Conservation (phyloP, 2,797 vertebrate species). For the Arvicola amphibius region DNA sequence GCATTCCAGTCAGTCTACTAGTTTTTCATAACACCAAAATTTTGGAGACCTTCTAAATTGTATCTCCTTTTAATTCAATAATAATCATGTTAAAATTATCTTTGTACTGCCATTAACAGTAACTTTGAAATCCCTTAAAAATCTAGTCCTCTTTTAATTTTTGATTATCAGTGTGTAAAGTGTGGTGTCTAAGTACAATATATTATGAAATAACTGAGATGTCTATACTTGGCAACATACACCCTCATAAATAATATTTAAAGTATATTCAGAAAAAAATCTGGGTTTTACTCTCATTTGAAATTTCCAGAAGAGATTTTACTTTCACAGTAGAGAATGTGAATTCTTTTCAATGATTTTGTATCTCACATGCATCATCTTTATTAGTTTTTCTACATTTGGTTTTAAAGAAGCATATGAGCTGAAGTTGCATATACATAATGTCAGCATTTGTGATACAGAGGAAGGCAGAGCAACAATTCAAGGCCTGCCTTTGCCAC, state of each 20-base stretch:
- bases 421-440: background rate
- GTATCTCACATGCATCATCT: background rate
- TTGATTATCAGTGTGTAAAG: background rate
- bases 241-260: background rate
- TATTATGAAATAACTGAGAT: background rate
- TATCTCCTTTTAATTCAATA: background rate
- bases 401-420: background rate
- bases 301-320: background rate
- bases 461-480: background rate
- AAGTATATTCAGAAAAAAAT: background rate
- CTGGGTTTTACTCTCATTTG: background rate
- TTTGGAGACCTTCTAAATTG: background rate
- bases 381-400: background rate
- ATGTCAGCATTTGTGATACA: background rate
- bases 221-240: background rate
- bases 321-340: background rate
- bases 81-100: background rate
- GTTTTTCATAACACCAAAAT: background rate
- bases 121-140: background rate
- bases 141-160: background rate
- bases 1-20: background rate
- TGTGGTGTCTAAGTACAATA: background rate
- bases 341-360: background rate
- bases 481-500: background rate
- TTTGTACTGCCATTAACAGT: background rate